phyloP scores from a whole-genome alignment of 2,797 vertebrate species.

The Hephaestus fuliginosus region DNA sequence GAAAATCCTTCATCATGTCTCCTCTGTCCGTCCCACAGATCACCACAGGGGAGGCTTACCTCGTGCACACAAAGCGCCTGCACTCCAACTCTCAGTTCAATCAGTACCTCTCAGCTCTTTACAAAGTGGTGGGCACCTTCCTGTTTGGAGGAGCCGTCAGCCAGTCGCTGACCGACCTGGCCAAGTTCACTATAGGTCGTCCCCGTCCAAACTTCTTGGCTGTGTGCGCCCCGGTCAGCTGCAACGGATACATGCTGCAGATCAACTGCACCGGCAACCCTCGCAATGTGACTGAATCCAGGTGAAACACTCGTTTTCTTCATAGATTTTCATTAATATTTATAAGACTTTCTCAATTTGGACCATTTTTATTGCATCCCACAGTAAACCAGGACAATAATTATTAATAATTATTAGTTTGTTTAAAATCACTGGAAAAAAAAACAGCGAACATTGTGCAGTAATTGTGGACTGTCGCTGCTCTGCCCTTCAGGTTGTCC shows the following conservation, averaged over 20 bases:
- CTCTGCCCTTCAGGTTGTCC: conserved; percentile 88
- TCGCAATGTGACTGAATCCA: conserved; percentile 90
- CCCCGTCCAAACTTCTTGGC: conserved; percentile 93
- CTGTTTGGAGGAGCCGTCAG: conserved; percentile 92
- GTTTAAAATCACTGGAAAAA: no score
- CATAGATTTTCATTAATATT: neutral
- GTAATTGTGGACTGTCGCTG: neutral
- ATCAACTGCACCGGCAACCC: conserved; percentile 88
- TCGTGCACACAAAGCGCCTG: conserved; percentile 91
- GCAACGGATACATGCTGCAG: conserved; percentile 87
- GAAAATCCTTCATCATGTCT: neutral
- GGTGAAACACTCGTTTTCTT: conserved; percentile 77
- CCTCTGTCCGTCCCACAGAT: conserved; percentile 68
- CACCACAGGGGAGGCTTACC: conserved; percentile 88
- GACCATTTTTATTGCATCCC: no score
- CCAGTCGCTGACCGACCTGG: conserved; percentile 95
- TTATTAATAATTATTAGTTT: no score
- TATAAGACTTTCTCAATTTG: no score
- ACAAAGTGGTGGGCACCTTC: conserved; percentile 96
- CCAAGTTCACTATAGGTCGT: conserved; percentile 95
- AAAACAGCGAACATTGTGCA: neutral
- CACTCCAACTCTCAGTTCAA: conserved; percentile 93
- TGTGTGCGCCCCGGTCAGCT: conserved; percentile 88
- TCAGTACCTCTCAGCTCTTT: conserved; percentile 93
- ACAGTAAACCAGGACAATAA: no score